phyloP scores from a whole-genome alignment of 2,113 vertebrate species.

The Colinus virginianus region DNA sequence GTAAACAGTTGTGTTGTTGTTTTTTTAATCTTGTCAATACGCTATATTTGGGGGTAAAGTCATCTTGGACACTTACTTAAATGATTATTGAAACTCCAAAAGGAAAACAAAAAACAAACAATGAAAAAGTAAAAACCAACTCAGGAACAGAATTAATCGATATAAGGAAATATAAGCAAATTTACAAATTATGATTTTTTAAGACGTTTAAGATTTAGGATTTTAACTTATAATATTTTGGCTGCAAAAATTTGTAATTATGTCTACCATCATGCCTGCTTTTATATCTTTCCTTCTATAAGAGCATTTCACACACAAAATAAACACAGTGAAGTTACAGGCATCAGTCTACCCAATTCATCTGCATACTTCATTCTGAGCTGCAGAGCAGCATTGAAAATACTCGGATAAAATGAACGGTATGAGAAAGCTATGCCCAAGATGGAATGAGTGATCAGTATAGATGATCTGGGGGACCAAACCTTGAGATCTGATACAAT shows the following conservation, averaged over 20 bases:
- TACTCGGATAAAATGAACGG: background rate
- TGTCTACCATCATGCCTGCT: background rate
- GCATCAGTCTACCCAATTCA: accelerated
- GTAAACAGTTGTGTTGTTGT: background rate
- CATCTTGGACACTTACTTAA: background rate
- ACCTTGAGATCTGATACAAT: background rate
- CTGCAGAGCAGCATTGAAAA: background rate
- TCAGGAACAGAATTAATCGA: background rate
- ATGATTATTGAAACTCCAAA: background rate
- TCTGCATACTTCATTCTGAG: background rate
- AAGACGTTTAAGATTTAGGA: background rate
- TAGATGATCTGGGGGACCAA: accelerated
- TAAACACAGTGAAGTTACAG: background rate
- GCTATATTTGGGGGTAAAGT: background rate
- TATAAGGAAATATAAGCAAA: background rate
- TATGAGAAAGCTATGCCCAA: background rate
- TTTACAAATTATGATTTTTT: background rate
- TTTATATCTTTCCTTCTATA: background rate
- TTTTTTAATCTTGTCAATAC: background rate
- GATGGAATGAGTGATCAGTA: background rate
- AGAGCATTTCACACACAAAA: background rate
- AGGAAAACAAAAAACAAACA: background rate
- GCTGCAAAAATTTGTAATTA: background rate
- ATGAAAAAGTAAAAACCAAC: no score
- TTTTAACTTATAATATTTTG: background rate